Conservation (phyloP, 1,140 invertebrate species). For the Stenopsyche tienmushanensis region DNA sequence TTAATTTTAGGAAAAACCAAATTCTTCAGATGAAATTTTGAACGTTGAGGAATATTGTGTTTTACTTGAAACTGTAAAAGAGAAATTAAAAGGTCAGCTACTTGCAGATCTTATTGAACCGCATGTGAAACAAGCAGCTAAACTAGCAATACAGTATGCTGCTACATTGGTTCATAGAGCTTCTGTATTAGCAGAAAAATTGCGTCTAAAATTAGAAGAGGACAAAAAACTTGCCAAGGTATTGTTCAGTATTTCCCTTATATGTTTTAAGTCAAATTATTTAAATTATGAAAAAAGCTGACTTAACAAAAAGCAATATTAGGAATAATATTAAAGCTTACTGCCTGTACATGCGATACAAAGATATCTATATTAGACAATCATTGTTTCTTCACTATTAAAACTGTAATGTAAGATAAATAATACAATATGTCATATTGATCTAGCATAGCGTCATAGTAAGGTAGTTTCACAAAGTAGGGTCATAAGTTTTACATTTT, state of each 20-base stretch:
- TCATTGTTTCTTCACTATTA: too few species aligned
- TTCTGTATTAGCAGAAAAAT: conserved; percentile 45
- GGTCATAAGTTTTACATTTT: too few species aligned
- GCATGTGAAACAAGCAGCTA: conserved; percentile 61
- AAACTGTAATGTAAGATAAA: too few species aligned
- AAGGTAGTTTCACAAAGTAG: too few species aligned
- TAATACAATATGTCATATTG: too few species aligned
- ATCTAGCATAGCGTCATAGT: too few species aligned
- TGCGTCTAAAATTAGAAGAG: conserved; percentile 51
- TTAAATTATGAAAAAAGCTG: too few species aligned
- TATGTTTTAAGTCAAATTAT: too few species aligned
- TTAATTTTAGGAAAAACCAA: conserved; percentile 56
- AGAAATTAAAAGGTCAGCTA: conserved; percentile 79
- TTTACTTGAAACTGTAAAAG: conserved; percentile 79
- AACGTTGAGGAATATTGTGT: conserved; percentile 69
- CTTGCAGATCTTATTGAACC: conserved; percentile 72
- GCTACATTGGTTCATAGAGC: conserved; percentile 67
- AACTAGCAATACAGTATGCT: conserved; percentile 62
- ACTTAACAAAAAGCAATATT: too few species aligned
- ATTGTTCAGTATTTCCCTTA: not conserved
- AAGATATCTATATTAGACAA: too few species aligned
- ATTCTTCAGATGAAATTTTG: conserved; percentile 72
- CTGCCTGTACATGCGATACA: too few species aligned
- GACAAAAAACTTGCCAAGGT: conserved; percentile 31
- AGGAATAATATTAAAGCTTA: too few species aligned